These are phyloP conservation scores for Numenius phaeopus DNA, from an alignment of 2,797 vertebrate species.

Conservation along the genomic window DNA sequence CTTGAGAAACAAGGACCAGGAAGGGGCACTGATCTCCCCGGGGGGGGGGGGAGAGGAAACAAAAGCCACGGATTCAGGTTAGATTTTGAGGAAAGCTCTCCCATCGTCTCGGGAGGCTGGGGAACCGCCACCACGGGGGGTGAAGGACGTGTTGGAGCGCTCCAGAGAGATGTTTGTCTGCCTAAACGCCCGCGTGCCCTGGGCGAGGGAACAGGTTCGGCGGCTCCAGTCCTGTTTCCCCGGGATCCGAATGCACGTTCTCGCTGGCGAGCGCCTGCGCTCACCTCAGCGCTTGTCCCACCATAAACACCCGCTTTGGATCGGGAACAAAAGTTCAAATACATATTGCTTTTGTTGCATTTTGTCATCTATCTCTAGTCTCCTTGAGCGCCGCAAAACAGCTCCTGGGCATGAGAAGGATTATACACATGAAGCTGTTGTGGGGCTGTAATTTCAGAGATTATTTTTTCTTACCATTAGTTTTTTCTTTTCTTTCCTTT, in stretches of 20 bases:
- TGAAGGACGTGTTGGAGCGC: background rate
- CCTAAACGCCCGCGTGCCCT: background rate
- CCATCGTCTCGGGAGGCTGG: background rate
- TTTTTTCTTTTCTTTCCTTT: background rate
- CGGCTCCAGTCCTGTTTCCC: background rate
- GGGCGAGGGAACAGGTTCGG: background rate
- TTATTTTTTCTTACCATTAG: background rate
- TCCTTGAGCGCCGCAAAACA: background rate
- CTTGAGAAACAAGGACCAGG: accelerated
- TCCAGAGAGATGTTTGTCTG: background rate
- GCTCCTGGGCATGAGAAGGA: background rate
- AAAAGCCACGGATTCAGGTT: background rate
- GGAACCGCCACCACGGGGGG: background rate
- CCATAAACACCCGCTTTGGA: accelerated
- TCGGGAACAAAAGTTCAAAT: background rate
- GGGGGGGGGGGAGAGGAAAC: background rate
- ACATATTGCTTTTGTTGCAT: accelerated
- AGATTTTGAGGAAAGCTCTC: background rate
- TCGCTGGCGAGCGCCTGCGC: accelerated
- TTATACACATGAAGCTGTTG: background rate
- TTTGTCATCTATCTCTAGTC: background rate
- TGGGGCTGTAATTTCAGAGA: background rate
- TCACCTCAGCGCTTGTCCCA: background rate
- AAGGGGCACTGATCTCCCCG: accelerated
- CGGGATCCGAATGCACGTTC: background rate